A percentile compares a stretch with the other conserved stretches of the same genome.
These are phyloP conservation scores for Agriopis aurantiaria DNA, from an alignment of 2,888 invertebrate species.

Conservation along the genomic window DNA sequence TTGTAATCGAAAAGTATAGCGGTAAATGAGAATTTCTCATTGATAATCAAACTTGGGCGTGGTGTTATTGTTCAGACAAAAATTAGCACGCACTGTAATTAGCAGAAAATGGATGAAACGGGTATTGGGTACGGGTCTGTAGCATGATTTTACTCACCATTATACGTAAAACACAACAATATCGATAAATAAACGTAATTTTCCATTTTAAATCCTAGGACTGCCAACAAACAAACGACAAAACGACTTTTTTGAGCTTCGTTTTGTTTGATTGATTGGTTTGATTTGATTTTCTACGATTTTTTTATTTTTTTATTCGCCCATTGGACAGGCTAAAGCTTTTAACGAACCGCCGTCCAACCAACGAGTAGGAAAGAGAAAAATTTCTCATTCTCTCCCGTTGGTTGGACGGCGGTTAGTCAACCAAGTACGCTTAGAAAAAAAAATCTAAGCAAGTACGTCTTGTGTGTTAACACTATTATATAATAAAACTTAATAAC, in stretches of 20 bases:
- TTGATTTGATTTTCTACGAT: neutral
- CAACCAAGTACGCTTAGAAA: no score
- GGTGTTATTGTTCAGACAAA: slow-evolving; percentile 4
- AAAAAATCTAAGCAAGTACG: no score
- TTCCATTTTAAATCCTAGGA: slow-evolving; percentile 59
- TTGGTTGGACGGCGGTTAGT: no score
- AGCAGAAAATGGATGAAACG: neutral
- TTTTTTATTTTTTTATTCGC: no score
- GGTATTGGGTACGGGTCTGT: neutral
- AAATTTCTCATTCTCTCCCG: no score
- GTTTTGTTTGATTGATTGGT: slow-evolving; percentile 7
- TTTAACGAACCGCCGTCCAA: no score
- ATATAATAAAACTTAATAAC: no score
- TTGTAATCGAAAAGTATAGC: neutral
- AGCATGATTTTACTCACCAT: slow-evolving; percentile 62
- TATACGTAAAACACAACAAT: slow-evolving; percentile 55
- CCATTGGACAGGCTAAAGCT: no score
- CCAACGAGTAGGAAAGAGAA: no score
- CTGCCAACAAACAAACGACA: slow-evolving; percentile 13
- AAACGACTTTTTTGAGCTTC: neutral
- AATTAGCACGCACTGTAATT: neutral
- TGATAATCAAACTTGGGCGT: slow-evolving; percentile 17
- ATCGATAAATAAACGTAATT: slow-evolving; percentile 58
- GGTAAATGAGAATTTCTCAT: neutral
- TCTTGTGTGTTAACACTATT: no score